These are phyloP conservation scores for Doryteuthis pealeii DNA, from an alignment of 1,140 invertebrate species.

Conservation along the genomic window DNA sequence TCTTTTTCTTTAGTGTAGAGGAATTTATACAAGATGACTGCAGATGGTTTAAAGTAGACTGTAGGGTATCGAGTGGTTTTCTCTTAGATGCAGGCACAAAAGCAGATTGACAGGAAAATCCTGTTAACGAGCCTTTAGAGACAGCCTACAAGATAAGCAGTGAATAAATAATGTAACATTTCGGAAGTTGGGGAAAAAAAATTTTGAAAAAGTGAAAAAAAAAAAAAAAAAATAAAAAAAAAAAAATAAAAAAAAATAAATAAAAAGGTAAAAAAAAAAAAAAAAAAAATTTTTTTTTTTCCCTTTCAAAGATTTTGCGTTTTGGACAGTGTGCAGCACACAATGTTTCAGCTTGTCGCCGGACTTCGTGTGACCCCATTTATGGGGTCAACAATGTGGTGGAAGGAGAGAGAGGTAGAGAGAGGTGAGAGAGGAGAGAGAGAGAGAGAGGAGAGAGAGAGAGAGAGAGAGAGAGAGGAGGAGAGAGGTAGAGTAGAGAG, in stretches of 20 bases:
- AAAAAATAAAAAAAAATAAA: too few relatives aligned
- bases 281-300: too few relatives aligned
- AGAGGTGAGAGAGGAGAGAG: not conserved
- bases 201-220: not conserved
- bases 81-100: conserved; percentile 1
- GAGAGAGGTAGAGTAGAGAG: too few relatives aligned
- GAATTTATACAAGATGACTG: conserved; percentile 8
- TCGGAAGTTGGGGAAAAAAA: not conserved
- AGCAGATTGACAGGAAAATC: not conserved
- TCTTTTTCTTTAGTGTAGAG: conserved; percentile 2
- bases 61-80: not conserved
- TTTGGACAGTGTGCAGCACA: too few relatives aligned
- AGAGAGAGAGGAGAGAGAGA: too few relatives aligned
- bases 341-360: too few relatives aligned
- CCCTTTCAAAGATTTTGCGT: too few relatives aligned
- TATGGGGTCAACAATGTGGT: not conserved
- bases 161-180: not conserved
- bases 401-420: not conserved
- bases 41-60: not conserved
- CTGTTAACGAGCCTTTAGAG: not conserved
- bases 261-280: too few relatives aligned
- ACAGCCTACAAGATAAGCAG: not conserved
- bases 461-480: too few relatives aligned
- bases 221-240: not conserved
- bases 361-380: too few relatives aligned